Evolutionary conservation across 2,888 invertebrate genomes (phyloP).

Genomic region (Melitaea athalia): DNA sequence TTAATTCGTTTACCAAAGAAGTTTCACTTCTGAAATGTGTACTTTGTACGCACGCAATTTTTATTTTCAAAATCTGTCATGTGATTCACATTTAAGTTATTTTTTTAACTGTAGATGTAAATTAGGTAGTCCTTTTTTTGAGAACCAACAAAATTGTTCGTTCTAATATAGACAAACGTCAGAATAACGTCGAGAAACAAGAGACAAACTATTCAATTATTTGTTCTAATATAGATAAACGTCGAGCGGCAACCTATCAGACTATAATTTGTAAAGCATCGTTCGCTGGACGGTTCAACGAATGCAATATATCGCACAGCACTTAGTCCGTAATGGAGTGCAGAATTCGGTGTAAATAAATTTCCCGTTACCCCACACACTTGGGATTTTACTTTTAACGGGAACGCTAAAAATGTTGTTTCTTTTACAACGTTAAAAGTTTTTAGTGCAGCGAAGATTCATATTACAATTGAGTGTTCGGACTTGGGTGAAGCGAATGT

Average conservation of each 20-base stretch:
- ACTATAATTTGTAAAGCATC: slow-evolving; percentile 21
- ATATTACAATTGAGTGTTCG: slow-evolving; percentile 5
- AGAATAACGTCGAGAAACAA: too few species aligned
- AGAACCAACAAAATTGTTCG: too few species aligned
- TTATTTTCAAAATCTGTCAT: too few species aligned
- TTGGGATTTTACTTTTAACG: slow-evolving; percentile 17
- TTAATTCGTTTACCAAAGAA: too few species aligned
- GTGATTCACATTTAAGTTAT: too few species aligned
- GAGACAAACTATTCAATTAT: too few species aligned
- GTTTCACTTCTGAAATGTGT: too few species aligned
- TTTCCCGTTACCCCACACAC: slow-evolving; percentile 11
- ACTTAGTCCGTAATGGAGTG: slow-evolving; percentile 46
- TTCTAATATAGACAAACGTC: too few species aligned
- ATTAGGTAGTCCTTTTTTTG: too few species aligned
- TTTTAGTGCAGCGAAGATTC: slow-evolving; percentile 5
- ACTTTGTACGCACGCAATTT: too few species aligned
- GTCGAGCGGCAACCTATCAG: background rate
- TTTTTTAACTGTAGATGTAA: too few species aligned
- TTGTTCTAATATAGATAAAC: too few species aligned
- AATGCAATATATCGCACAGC: slow-evolving; percentile 57
- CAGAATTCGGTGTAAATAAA: slow-evolving; percentile 40
- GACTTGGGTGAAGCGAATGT: background rate
- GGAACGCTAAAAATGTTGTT: slow-evolving; percentile 9
- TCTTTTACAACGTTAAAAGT: slow-evolving; percentile 11
- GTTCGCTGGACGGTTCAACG: slow-evolving; percentile 42